A percentile compares a stretch with the other conserved stretches of the same genome.
Conservation (phyloP, 2,113 vertebrate species). For the Spea multiplicata region DNA sequence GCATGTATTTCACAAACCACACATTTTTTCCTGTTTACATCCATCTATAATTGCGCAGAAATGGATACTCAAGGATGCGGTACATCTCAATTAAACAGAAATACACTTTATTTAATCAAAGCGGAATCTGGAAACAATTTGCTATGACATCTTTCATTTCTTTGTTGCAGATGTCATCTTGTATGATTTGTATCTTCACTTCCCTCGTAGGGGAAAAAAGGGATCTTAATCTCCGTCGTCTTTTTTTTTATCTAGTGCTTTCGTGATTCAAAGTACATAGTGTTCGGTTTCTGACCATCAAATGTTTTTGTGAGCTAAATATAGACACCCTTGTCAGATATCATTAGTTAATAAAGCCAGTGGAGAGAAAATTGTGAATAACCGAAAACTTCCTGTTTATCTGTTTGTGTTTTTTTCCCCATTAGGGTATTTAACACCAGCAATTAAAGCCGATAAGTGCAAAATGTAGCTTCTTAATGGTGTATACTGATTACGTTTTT, state of each 20-base stretch:
- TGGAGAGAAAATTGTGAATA: conserved; percentile 73
- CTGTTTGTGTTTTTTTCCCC: conserved; percentile 68
- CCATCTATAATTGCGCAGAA: conserved; percentile 5
- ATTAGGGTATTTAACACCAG: conserved; percentile 70
- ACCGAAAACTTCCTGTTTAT: conserved; percentile 88
- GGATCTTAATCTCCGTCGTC: conserved; percentile 78
- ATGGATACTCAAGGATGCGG: conserved; percentile 60
- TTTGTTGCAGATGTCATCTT: conserved; percentile 76
- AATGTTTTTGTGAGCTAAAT: conserved; percentile 75
- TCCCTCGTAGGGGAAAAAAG: conserved; percentile 61
- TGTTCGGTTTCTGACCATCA: conserved; percentile 71
- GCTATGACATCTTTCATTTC: conserved; percentile 73
- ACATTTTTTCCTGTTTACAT: conserved; percentile 1
- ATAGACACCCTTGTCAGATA: conserved; percentile 78
- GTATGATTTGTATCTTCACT: conserved; percentile 61
- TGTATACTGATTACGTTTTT: conserved; percentile 81
- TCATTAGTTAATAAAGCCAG: conserved; percentile 74
- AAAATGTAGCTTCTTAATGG: conserved; percentile 74
- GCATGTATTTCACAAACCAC: not conserved
- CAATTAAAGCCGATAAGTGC: conserved; percentile 72
- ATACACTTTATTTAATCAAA: conserved; percentile 65
- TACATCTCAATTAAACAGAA: conserved; percentile 60
- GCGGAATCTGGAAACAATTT: conserved; percentile 71
- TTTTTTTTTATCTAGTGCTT: conserved; percentile 64
- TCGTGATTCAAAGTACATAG: conserved; percentile 71